These are phyloP conservation scores for Pipa parva DNA, from an alignment of 2,113 vertebrate species.

Conservation along the genomic window DNA sequence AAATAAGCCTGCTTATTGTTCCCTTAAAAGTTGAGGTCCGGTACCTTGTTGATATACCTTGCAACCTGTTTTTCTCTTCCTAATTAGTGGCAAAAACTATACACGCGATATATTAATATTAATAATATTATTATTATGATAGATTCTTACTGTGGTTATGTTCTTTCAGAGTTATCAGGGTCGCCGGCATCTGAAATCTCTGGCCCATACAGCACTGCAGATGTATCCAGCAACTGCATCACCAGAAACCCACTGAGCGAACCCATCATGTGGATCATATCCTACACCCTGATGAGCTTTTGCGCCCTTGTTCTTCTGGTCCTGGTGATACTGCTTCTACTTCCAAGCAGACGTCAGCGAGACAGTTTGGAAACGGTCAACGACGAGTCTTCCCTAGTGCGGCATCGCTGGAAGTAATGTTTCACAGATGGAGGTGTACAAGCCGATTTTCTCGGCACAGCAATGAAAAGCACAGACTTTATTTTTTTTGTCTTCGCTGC, in stretches of 20 bases:
- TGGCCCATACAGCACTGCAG: conserved; percentile 81
- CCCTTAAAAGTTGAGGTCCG: no score
- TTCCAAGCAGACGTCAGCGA: conserved; percentile 61
- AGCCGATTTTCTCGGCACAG: no score
- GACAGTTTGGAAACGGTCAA: conserved; percentile 72
- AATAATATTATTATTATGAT: no score
- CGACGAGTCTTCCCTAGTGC: conserved; percentile 89
- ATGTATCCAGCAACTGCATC: conserved; percentile 76
- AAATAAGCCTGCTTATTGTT: no score
- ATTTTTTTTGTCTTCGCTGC: no score
- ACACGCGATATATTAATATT: no score
- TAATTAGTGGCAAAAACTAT: no score
- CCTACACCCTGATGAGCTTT: conserved; percentile 81
- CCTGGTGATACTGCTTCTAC: conserved; percentile 71
- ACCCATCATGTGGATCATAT: conserved; percentile 82
- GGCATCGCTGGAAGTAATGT: conserved; percentile 87
- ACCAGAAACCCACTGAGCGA: conserved; percentile 56
- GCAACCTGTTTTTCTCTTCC: no score
- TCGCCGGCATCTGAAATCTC: conserved; percentile 76
- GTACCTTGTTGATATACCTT: no score
- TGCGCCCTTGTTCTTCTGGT: conserved; percentile 77
- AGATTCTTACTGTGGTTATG: no score
- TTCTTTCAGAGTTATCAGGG: conserved; percentile 66
- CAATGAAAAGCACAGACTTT: no score
- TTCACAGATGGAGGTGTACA: no score